Evolutionary conservation across 2,888 invertebrate species (phyloP).

Genomic region (Carpatolechia fugitivella): DNA sequence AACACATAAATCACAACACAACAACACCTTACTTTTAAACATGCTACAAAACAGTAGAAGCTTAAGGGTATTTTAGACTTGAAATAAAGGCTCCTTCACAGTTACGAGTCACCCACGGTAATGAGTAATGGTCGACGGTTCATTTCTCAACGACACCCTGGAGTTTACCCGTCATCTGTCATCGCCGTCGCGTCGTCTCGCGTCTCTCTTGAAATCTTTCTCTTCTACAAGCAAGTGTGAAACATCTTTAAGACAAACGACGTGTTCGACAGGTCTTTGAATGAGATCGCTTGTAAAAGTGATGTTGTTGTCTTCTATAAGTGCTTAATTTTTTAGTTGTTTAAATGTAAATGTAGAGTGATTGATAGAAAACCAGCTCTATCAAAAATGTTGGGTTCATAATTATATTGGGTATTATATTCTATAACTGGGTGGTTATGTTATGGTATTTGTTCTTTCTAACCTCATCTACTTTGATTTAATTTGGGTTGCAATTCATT

Average conservation of each 20-base stretch:
- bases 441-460: too few species aligned
- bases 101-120: constrained; percentile 48
- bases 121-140: constrained; percentile 50
- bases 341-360: too few species aligned
- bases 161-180: constrained; percentile 66
- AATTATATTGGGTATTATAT: too few species aligned
- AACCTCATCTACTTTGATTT: too few species aligned
- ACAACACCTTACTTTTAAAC: background rate
- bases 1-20: constrained; percentile 39
- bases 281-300: constrained; percentile 6
- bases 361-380: too few species aligned
- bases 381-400: too few species aligned
- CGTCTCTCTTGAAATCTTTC: constrained; percentile 13
- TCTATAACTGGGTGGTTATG: too few species aligned
- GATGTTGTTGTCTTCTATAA: background rate
- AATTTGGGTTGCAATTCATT: too few species aligned
- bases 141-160: constrained; percentile 67
- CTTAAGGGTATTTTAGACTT: constrained; percentile 8
- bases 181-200: constrained; percentile 32
- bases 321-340: too few species aligned
- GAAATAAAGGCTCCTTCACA: constrained; percentile 56
- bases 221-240: constrained; percentile 10
- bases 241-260: constrained; percentile 10
- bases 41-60: constrained; percentile 40
- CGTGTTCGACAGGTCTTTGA: constrained; percentile 8